Evolutionary conservation across 2,797 vertebrate species (phyloP).

Genomic region (Psittacula derbiana): DNA sequence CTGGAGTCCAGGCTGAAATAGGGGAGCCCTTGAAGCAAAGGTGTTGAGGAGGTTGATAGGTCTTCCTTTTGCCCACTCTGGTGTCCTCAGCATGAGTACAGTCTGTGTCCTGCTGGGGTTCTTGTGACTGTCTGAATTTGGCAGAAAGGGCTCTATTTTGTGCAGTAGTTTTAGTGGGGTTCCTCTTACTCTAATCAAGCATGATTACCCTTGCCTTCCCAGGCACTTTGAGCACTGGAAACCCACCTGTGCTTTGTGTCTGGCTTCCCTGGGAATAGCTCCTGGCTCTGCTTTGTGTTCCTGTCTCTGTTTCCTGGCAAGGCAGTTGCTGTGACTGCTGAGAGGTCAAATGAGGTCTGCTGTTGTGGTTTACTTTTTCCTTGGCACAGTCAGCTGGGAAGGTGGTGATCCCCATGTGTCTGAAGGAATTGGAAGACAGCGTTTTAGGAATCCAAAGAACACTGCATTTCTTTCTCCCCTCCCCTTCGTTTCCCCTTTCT

Average conservation of each 20-base stretch:
- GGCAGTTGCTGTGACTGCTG: not conserved
- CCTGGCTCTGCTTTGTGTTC: not conserved
- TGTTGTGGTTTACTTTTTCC: not conserved
- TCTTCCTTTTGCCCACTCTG: rapidly evolving
- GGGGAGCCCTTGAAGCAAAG: not conserved
- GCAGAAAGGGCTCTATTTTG: not conserved
- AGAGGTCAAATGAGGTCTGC: not conserved
- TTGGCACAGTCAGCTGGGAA: not conserved
- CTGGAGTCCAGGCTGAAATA: not conserved
- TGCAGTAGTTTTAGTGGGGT: not conserved
- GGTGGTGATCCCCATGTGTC: not conserved
- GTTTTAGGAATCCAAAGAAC: not conserved
- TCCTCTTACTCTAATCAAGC: not conserved
- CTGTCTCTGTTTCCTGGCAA: not conserved
- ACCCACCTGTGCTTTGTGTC: not conserved
- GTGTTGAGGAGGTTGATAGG: not conserved
- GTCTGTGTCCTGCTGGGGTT: not conserved
- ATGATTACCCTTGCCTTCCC: not conserved
- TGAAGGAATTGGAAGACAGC: not conserved
- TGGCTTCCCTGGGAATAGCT: not conserved
- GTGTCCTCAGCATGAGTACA: rapidly evolving
- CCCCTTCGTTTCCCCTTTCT: not conserved
- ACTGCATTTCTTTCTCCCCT: not conserved
- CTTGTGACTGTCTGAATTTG: not conserved
- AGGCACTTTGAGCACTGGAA: not conserved